Base-by-base conservation (phyloP, 2,888 invertebrate genomes). In the Plebejus anna region DNA sequence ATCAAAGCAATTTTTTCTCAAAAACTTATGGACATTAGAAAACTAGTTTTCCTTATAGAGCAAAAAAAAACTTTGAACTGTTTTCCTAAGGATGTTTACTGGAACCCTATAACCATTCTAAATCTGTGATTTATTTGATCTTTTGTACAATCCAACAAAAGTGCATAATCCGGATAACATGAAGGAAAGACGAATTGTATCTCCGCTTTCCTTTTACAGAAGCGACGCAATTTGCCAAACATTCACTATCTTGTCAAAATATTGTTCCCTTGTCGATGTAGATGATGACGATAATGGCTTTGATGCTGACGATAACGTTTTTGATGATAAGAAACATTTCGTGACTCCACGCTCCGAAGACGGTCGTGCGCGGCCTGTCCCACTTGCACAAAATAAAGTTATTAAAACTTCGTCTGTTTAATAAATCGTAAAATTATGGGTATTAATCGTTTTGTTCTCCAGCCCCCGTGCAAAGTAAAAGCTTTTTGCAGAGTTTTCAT, bases 351-450 rank as follows among this genome's bases (percentile, higher is more conserved):
- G 66, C 32, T 66, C 66, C 13, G 66, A 13, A 28, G 66, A 66
- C 32, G 66, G 73, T 73, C 73, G 73, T 73, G 73, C 32, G 32
- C 13, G 28, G 51, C 4, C 16, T 55, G 73, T 4, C 73, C 73
- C 32, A 51, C 42, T 51, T 73, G 32, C 9, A 13, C 13, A 38
- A 42, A 42, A 71, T 71, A 42, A 71, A 42, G 38, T 51, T 73
- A 73, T 73, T 55, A 73, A 73, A 73, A 73, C 32, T 73, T 28
- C 28, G 55, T 73, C 28, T 73, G 73, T 73, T 51, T 73, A 73
- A 51, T 73, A 55, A 51, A 51, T 51, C 73, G 73, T 28, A 73
- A 73, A 73, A 73, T 73, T 32, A 66, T 13, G 32, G 66, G 13
- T 36, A 36, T 28, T 28, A 61, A 66, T 66, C 32, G 32, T 66